Evolutionary conservation across 1,140 invertebrate species (phyloP), one percentile per base, ranked within the genome.

Genomic region (Scaptomyza graminum): DNA sequence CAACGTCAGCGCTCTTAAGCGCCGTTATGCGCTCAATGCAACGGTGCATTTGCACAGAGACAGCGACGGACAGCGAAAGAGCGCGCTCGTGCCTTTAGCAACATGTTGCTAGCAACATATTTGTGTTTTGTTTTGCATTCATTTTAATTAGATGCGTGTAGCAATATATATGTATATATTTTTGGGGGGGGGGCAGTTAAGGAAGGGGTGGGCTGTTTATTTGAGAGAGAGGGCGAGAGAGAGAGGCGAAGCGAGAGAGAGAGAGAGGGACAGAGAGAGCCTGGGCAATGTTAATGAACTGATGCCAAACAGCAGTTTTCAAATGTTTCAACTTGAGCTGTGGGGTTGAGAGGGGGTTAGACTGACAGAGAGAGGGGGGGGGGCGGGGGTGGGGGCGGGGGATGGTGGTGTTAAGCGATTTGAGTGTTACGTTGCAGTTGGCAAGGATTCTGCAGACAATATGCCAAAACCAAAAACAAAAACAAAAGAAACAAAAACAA

Each of bases 41-140:
- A 31, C 25, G 44, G 28, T 31, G 41, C 50, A 62, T 50, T 52
- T 52, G 41, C 52, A 73, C 37, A 51, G 22, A 13, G 15, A 37
- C 44, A 56, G 55, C 15, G 28, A 34, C 37, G 3, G 18, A 39
- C 39, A 1, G 49, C 0, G 28, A 11, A 51, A 31, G 44, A 31
- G 49, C 44, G 49, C 50, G 75, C 43, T 37, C 15, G 51, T 52
- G 77, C 82, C 82, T 85, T 87, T 75, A 31, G 81, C 77, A 85
- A 81, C 81, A 78, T 85, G 77, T 60, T 74, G 63, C 59, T 7
- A 11, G 70, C 69, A 73, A 63, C 47, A 55, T 68, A 5, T n/a
- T 37, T 59, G 11, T 34, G 8, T 34, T 31, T 5, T 34, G 7
- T 34, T 34, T 8, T 55, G 63, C 43, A 37, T 60, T 50, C 41